Evolutionary conservation across 1,140 invertebrate genomes (phyloP), one percentile per base, ranked within the genome.

Genomic region (Aethina tumida): DNA sequence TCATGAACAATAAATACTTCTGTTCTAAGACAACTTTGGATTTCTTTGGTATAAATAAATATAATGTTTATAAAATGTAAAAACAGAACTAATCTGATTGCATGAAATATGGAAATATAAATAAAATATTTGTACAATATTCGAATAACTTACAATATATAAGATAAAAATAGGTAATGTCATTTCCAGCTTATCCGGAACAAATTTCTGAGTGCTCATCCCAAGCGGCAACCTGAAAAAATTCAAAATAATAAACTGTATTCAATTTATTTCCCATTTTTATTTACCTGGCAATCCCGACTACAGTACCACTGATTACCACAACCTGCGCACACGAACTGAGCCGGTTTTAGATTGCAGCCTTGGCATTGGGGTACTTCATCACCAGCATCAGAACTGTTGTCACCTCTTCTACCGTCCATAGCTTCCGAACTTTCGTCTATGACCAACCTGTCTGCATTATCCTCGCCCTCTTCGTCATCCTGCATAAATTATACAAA

Each of bases 301-400:
- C 81, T 85, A 69, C 87, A 91, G 58, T 91, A 91, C 84, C 85
- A 90, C 65, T 89, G 84, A 64, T 85, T 87, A 33, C 77, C 78
- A 58, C 87, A 91, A 14, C 81, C 84, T 35, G 83, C 81, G 59
- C 87, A 91, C 14, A 89, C 80, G 56, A 86, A 89, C 59, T 84
- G 81, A 18, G 85, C 85, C 38, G 78, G 68, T 45, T 75, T 74
- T 22, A 76, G 71, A 25, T 80, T 71, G 59, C 86, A 90, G 21
- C 84, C 81, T 70, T 89, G 84, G 63, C 86, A 90, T 44, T 73
- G 64, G 12, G 77, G 77, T 31, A 77, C 69, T 42, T 73, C 70
- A 43, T 63, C 65, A 16, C 63, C 61, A 37, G 52, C 45, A 17
- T 63, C 57, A 1, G 56, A 58, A 39, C 44, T 55, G 34, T 52